These are phyloP conservation scores for Amazona finschi DNA, from an alignment of 2,797 vertebrate genomes.

Conservation along the genomic window DNA sequence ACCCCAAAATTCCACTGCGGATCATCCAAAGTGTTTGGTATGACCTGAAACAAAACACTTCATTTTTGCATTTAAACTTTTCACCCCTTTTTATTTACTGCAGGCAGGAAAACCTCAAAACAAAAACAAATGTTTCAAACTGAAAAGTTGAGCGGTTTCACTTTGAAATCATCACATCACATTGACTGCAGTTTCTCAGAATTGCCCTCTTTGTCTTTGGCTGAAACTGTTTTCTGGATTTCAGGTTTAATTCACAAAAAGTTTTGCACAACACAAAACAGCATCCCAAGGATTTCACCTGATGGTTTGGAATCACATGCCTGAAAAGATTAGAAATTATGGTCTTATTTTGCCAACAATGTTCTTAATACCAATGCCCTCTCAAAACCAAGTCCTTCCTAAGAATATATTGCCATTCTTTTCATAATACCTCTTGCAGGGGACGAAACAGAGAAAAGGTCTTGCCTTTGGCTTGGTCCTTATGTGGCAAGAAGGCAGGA, in stretches of 20 bases:
- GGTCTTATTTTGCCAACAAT: neutral
- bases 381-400: neutral
- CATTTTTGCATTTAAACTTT: conserved; percentile 60
- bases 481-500: neutral
- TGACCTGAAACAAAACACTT: conserved; percentile 48
- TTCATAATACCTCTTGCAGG: neutral
- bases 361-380: neutral
- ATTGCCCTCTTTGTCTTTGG: conserved; percentile 1
- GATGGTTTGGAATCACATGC: neutral
- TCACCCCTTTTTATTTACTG: conserved; percentile 61
- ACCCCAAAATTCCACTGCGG: conserved; percentile 27
- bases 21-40: conserved; percentile 11
- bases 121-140: conserved; percentile 64
- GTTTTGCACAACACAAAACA: neutral
- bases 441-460: neutral
- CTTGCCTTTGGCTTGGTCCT: neutral
- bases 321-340: neutral
- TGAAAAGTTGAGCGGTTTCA: conserved; percentile 16
- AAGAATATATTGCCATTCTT: neutral
- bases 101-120: conserved; percentile 67
- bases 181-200: conserved; percentile 34
- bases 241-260: neutral
- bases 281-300: neutral
- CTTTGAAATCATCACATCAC: conserved; percentile 43
- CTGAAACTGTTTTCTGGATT: neutral